These are phyloP conservation scores for Euborellia annulipes DNA, from an alignment of 1,140 invertebrate species.

Conservation along the genomic window DNA sequence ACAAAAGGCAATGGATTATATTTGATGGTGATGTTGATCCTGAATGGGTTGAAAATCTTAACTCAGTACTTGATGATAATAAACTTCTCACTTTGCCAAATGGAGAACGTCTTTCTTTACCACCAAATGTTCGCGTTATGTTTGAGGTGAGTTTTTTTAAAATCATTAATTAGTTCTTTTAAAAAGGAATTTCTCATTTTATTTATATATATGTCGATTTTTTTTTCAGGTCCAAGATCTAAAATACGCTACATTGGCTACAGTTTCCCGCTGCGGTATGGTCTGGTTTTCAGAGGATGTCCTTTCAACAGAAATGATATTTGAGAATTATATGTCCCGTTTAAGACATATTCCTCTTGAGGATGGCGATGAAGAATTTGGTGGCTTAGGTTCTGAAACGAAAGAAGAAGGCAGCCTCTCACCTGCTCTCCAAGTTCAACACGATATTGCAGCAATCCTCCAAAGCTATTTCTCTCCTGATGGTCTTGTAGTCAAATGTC, in stretches of 20 bases:
- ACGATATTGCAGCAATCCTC: conserved; percentile 72
- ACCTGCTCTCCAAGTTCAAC: conserved; percentile 69
- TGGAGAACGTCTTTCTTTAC: conserved; percentile 91
- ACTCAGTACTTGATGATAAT: conserved; percentile 97
- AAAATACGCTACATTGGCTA: conserved; percentile 95
- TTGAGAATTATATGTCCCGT: conserved; percentile 83
- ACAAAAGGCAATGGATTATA: conserved; percentile 98
- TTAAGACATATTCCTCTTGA: conserved; percentile 82
- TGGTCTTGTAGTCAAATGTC: conserved; percentile 78
- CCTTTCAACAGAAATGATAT: conserved; percentile 96
- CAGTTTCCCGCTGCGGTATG: conserved; percentile 98
- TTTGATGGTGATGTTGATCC: conserved; percentile 99
- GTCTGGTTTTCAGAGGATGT: conserved; percentile 98
- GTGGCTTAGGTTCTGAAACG: conserved; percentile 31
- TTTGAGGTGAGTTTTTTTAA: conserved; percentile 64
- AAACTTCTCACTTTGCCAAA: conserved; percentile 96
- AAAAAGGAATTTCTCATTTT: too few relatives aligned
- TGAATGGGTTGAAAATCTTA: conserved; percentile 97
- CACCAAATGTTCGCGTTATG: conserved; percentile 98
- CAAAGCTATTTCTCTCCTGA: conserved; percentile 77
- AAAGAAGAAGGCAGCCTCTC: conserved; percentile 68
- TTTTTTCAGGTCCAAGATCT: conserved; percentile 76
- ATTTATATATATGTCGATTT: conserved; percentile 5
- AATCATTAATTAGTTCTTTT: not conserved
- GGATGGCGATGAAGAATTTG: conserved; percentile 68